Evolutionary conservation across 2,888 invertebrate species (phyloP), one percentile per base, ranked within the genome.

Genomic region (Brenthis ino): DNA sequence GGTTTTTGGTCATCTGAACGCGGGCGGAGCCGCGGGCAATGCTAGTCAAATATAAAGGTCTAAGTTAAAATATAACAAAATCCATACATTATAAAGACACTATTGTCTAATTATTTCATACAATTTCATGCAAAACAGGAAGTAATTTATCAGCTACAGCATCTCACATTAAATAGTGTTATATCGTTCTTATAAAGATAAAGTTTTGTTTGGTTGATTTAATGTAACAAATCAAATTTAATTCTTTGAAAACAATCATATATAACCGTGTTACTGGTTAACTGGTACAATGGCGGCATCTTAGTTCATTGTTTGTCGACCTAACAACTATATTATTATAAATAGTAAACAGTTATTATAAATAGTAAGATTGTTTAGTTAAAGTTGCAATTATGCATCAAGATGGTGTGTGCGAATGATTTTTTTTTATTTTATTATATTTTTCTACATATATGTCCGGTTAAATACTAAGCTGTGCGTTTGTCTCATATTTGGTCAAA

Each of bases 211-310:
- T 47, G 51, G 43, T 43, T 71, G 54, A 51, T 48, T 53, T 61
- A 68, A 57, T 47, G 54, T 28, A 28, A 33, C 57, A 68, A 65
- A 65, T 65, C 16, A 65, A 71, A 55, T 54, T 51, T 71, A 63
- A 61, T 57, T 20, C 24, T 60, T 56, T 51, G 43, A 67, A 58
- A 64, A 69, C 54, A 64, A 58, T 33, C 20, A 58, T 48, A 33
- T 50, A 24, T 58, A 16, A n/a, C 14, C 24, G 11, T 47, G 28
- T 65, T 65, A 61, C 55, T 16, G 5, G 28, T 28, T 51, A 16
- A 55, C 51, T 53, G 55, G 47, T 24, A 53, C 6, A 6, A 33
- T 24, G 58, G 53, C 28, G 47, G 50, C 24, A 43, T 54, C 24
- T 53, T 16, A 43, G 57, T 16, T 53, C 53, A 53, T 53, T 53